Evolutionary conservation across 2,797 vertebrate species (phyloP).

Genomic region (Xenops minutus): DNA sequence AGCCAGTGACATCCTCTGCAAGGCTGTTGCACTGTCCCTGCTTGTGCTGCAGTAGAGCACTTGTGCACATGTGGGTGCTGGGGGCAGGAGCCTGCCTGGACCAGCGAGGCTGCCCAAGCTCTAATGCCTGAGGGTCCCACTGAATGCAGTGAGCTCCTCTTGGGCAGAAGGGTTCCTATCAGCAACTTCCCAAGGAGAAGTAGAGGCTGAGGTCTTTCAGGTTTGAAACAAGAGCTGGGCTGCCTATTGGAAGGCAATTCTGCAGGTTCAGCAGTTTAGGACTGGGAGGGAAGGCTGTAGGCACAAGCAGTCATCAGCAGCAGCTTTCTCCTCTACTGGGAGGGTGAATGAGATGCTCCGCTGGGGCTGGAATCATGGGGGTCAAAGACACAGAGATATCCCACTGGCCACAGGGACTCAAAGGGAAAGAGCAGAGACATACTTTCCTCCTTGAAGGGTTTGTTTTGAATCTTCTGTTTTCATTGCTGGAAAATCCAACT

Average conservation of each 20-base stretch:
- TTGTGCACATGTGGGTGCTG: accelerated
- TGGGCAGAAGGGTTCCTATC: neutral
- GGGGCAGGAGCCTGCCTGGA: neutral
- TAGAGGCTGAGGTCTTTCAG: neutral
- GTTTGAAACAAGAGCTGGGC: neutral
- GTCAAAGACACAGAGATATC: neutral
- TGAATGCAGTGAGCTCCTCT: accelerated
- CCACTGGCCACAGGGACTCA: accelerated
- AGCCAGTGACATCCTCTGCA: neutral
- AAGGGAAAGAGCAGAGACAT: neutral
- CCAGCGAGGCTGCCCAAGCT: neutral
- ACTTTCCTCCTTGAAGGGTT: neutral
- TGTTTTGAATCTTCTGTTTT: neutral
- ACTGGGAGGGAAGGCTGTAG: neutral
- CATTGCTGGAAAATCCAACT: conserved; percentile 31
- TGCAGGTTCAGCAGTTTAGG: neutral
- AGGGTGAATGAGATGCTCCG: neutral
- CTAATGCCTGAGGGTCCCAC: too few relatives aligned
- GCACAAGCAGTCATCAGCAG: neutral
- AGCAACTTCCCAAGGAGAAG: neutral
- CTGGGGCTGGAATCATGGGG: neutral
- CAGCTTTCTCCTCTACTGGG: neutral
- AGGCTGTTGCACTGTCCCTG: neutral
- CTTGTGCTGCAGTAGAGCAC: neutral
- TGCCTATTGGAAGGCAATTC: neutral